Conservation (phyloP, 2,888 invertebrate genomes). For the Lepidocyrtoides sp. region DNA sequence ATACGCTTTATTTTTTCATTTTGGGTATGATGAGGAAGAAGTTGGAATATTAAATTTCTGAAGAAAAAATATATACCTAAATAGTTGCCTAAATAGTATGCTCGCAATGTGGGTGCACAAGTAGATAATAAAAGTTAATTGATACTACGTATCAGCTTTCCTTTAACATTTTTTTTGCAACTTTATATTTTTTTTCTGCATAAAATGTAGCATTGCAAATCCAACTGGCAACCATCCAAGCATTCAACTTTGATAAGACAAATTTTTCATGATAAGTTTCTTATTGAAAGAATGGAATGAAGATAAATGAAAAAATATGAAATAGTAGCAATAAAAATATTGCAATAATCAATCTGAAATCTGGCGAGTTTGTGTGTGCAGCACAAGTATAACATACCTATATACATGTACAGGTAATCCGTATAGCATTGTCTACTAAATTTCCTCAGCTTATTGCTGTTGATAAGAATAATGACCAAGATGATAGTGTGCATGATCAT, state of each 20-base stretch:
- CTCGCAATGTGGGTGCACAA: not conserved
- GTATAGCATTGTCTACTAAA: constrained; percentile 6
- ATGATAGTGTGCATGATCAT: constrained; percentile 34
- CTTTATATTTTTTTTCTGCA: not conserved
- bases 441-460: constrained; percentile 42
- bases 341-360: constrained; percentile 61
- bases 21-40: not conserved
- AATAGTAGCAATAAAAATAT: constrained; percentile 40
- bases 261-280: not conserved
- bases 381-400: too few relatives aligned
- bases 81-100: too few relatives aligned
- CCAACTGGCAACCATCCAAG: constrained; percentile 7
- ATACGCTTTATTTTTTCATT: not conserved
- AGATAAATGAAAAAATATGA: constrained; percentile 61
- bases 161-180: constrained; percentile 14
- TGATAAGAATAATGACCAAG: constrained; percentile 64
- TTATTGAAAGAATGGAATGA: constrained; percentile 62
- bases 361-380: not conserved
- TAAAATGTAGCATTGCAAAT: not conserved
- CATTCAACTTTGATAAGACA: not conserved
- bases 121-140: constrained; percentile 33
- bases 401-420: too few relatives aligned
- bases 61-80: not conserved
- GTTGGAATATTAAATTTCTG: too few relatives aligned
- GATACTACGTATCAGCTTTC: constrained; percentile 6